Evolutionary conservation across 2,888 invertebrate species (phyloP).

Genomic region (Cephus rjabovi): DNA sequence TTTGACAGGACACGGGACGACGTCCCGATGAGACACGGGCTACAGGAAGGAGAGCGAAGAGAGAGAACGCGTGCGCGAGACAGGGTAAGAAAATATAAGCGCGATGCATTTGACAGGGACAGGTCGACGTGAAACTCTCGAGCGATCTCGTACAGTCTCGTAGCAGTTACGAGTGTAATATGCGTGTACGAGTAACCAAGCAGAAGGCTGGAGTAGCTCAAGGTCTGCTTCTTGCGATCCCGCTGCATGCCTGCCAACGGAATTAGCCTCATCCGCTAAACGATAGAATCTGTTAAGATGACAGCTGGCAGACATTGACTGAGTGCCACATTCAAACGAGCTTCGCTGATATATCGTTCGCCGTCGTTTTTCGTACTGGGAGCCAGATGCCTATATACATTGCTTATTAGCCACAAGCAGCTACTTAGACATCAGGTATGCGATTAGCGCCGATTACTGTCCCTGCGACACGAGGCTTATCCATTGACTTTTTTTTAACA

Average conservation of each 20-base stretch:
- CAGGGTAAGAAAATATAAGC: background rate
- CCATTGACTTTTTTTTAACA: background rate
- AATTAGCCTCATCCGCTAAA: slow-evolving; percentile 24
- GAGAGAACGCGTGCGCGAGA: background rate
- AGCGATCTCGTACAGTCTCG: background rate
- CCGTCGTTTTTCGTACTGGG: slow-evolving; percentile 2
- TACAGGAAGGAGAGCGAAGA: background rate
- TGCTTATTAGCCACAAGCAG: background rate
- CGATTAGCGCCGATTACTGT: slow-evolving; percentile 6
- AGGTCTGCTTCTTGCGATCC: slow-evolving; percentile 10
- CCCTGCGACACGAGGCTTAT: background rate
- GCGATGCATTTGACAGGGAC: background rate
- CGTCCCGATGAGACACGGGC: background rate
- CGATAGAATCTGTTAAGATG: slow-evolving; percentile 23
- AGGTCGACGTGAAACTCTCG: background rate
- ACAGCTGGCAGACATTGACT: slow-evolving; percentile 17
- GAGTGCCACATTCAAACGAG: background rate
- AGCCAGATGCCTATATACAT: background rate
- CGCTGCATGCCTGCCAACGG: slow-evolving; percentile 12
- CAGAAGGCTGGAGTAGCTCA: slow-evolving; percentile 7
- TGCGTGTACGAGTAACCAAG: background rate
- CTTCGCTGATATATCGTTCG: slow-evolving; percentile 5
- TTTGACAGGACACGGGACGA: background rate
- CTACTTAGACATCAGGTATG: slow-evolving; percentile 1
- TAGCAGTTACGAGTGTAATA: background rate